Percentiles rank a stretch among this genome's conserved stretches.
These are phyloP conservation scores for Leucophenga montana DNA, from an alignment of 2,888 invertebrate genomes.

Conservation along the genomic window DNA sequence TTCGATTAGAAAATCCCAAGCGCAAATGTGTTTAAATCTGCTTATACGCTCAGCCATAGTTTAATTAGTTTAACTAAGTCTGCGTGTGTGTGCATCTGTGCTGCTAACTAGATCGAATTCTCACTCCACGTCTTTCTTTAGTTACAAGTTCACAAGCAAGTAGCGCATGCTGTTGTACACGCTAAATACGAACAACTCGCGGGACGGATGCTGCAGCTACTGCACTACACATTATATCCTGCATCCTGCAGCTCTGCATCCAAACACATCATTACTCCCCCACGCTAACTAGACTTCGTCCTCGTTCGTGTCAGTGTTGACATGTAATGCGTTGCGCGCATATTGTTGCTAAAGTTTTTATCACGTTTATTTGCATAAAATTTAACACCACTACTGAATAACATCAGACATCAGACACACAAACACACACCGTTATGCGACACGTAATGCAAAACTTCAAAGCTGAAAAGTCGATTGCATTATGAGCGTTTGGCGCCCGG, in stretches of 20 bases:
- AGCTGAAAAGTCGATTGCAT: constrained; percentile 24
- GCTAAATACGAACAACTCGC: neutral
- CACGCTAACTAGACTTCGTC: neutral
- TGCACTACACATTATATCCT: too few relatives aligned
- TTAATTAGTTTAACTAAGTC: constrained; percentile 26
- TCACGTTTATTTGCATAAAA: constrained; percentile 27
- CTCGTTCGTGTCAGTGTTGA: constrained; percentile 1
- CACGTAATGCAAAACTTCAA: constrained; percentile 44
- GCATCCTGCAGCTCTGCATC: too few relatives aligned
- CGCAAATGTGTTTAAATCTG: constrained; percentile 17
- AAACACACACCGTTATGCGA: constrained; percentile 52
- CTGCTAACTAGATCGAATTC: neutral
- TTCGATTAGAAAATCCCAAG: constrained; percentile 30
- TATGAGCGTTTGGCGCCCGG: constrained; percentile 37
- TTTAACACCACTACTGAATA: constrained; percentile 5
- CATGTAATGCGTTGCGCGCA: constrained; percentile 25
- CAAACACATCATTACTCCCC: too few relatives aligned
- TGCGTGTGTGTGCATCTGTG: constrained; percentile 14
- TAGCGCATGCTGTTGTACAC: constrained; percentile 4
- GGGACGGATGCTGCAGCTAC: too few relatives aligned
- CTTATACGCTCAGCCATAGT: constrained; percentile 19
- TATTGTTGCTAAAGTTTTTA: constrained; percentile 42
- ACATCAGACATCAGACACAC: constrained; percentile 3
- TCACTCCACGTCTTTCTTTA: neutral
- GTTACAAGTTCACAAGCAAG: too few relatives aligned